Evolutionary conservation across 2,888 invertebrate genomes (phyloP).

Genomic region (Theretra japonica): DNA sequence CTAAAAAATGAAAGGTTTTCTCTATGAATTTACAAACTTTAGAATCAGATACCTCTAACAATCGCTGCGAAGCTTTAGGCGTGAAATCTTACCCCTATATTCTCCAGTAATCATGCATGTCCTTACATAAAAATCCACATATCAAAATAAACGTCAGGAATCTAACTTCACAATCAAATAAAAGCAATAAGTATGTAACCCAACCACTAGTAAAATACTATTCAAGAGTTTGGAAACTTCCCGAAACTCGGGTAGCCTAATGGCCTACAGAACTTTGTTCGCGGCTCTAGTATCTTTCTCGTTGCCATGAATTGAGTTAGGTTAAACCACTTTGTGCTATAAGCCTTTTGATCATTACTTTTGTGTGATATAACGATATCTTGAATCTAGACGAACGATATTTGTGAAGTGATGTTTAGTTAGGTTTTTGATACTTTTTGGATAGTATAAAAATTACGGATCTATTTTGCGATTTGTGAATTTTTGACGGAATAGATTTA

Average conservation of each 20-base stretch:
- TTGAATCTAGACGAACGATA: background rate
- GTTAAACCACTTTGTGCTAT: conserved; percentile 13
- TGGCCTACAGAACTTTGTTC: conserved; percentile 15
- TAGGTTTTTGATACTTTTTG: background rate
- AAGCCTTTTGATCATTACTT: conserved; percentile 16
- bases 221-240: conserved; percentile 15
- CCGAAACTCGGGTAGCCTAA: conserved; percentile 13
- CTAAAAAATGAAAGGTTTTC: no score
- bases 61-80: no score
- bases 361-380: background rate
- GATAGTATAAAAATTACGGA: background rate
- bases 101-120: background rate
- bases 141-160: background rate
- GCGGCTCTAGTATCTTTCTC: conserved; percentile 7
- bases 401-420: no score
- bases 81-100: no score
- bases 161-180: background rate
- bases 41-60: no score
- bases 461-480: no score
- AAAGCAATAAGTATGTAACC: conserved; percentile 3
- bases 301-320: background rate
- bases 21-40: no score
- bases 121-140: background rate
- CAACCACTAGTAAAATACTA: conserved; percentile 12
- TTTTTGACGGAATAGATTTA: no score